A percentile compares a stretch with the other conserved stretches of the same genome.
These are phyloP conservation scores for Casuarius casuarius DNA, from an alignment of 2,113 vertebrate species.

Conservation along the genomic window DNA sequence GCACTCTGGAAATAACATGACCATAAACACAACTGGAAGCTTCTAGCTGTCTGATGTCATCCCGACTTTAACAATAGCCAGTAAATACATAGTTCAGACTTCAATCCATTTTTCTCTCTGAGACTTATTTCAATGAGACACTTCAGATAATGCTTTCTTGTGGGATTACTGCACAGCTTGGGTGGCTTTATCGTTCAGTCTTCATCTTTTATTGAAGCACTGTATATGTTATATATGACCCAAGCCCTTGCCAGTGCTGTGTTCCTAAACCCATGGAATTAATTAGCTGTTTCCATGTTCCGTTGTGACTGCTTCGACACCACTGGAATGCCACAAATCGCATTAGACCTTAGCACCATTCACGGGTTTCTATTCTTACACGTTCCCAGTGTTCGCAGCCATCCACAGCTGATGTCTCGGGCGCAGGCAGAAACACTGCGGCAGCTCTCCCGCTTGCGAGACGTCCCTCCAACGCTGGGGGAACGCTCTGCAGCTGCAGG, in stretches of 20 bases:
- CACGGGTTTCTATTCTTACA: not conserved
- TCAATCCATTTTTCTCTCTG: slow-evolving; percentile 9
- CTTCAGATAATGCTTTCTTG: slow-evolving; percentile 16
- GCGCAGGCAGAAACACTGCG: not conserved
- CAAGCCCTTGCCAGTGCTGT: not conserved
- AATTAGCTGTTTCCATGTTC: slow-evolving; percentile 31
- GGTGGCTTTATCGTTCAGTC: slow-evolving; percentile 27
- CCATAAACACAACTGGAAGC: slow-evolving; percentile 23
- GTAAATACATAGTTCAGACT: slow-evolving; percentile 18
- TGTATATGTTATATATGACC: not conserved
- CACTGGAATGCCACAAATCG: slow-evolving; percentile 34
- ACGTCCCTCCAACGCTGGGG: accelerated
- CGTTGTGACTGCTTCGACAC: not conserved
- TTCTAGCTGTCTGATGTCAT: slow-evolving; percentile 36
- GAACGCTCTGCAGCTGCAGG: not conserved
- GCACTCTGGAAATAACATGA: slow-evolving; percentile 32
- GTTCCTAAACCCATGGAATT: slow-evolving; percentile 6
- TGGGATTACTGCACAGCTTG: slow-evolving; percentile 19
- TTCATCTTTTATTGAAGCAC: slow-evolving; percentile 14
- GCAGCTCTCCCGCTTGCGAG: not conserved
- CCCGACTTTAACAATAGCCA: slow-evolving; percentile 34
- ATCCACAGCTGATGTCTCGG: not conserved
- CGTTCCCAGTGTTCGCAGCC: not conserved
- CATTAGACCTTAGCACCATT: slow-evolving; percentile 10
- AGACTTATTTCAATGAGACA: slow-evolving; percentile 20